These are phyloP conservation scores for Dione vanillae DNA, from an alignment of 2,888 invertebrate species.

Conservation along the genomic window DNA sequence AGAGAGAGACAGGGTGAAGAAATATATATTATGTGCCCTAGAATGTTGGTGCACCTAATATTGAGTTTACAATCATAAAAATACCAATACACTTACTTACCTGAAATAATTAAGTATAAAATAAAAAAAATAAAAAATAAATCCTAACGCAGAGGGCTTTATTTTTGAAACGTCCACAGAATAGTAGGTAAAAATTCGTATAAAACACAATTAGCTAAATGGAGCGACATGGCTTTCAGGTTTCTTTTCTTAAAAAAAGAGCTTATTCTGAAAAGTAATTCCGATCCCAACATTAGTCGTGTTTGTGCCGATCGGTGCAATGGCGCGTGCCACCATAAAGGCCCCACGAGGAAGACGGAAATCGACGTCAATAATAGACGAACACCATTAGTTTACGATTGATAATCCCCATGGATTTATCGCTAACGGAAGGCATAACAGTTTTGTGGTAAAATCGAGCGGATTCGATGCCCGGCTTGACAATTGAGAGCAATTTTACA, in stretches of 20 bases:
- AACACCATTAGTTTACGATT: slow-evolving; percentile 82
- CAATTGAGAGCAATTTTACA: slow-evolving; percentile 44
- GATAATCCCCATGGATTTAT: slow-evolving; percentile 81
- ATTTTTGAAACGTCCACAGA: not conserved
- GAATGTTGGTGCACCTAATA: too few species aligned
- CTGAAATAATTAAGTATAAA: not conserved
- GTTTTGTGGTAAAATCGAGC: slow-evolving; percentile 83
- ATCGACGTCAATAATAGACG: slow-evolving; percentile 82
- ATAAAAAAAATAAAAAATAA: not conserved
- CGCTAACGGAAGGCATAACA: slow-evolving; percentile 81
- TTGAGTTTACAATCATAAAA: too few species aligned
- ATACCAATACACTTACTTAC: too few species aligned
- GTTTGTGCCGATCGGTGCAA: slow-evolving; percentile 67
- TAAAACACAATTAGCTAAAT: slow-evolving; percentile 22
- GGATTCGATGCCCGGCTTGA: slow-evolving; percentile 56
- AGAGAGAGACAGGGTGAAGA: too few species aligned
- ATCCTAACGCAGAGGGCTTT: not conserved
- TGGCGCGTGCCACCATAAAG: slow-evolving; percentile 81
- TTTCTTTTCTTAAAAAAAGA: slow-evolving; percentile 28
- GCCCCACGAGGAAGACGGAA: slow-evolving; percentile 75
- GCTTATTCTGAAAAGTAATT: slow-evolving; percentile 43
- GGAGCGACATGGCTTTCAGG: slow-evolving; percentile 7
- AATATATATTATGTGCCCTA: too few species aligned
- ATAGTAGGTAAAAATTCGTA: slow-evolving; percentile 12
- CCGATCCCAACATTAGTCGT: slow-evolving; percentile 56